A percentile compares a stretch with the other conserved stretches of the same genome.
Evolutionary conservation across 2,888 invertebrate genomes (phyloP).

Genomic region (Trichacis sp.): DNA sequence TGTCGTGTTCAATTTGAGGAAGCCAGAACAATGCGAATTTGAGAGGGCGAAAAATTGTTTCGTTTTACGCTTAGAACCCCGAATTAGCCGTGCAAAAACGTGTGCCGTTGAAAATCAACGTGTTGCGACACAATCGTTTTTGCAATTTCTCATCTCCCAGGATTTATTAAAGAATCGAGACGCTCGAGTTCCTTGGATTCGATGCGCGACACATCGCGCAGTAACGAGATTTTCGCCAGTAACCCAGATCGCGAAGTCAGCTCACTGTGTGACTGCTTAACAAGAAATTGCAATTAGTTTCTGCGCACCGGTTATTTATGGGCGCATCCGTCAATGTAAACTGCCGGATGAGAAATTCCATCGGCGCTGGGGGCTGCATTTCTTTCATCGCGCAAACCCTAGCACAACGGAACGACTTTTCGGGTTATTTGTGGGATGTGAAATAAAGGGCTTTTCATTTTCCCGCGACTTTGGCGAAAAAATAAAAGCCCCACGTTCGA

Average conservation of each 20-base stretch:
- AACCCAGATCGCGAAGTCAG: conserved; percentile 48
- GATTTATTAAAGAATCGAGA: no score
- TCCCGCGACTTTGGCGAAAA: background rate
- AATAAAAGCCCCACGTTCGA: conserved; percentile 4
- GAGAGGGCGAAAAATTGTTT: no score
- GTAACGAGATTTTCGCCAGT: conserved; percentile 3
- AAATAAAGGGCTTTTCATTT: conserved; percentile 11
- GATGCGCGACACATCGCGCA: no score
- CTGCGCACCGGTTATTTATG: conserved; percentile 56
- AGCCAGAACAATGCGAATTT: no score
- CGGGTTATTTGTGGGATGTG: conserved; percentile 17
- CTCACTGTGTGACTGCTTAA: conserved; percentile 48
- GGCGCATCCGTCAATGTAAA: conserved; percentile 58
- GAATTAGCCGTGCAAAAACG: no score
- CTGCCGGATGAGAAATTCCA: conserved; percentile 54
- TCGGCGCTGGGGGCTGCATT: conserved; percentile 21
- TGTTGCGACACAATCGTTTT: no score
- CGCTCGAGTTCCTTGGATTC: no score
- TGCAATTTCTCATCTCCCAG: no score
- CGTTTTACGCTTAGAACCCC: no score
- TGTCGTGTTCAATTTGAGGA: no score
- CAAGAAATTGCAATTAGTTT: conserved; percentile 60
- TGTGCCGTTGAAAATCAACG: no score
- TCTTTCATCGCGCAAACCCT: conserved; percentile 15
- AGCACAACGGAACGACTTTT: conserved; percentile 41